A percentile compares a stretch with the other conserved stretches of the same genome.
Evolutionary conservation across 2,888 invertebrate genomes (phyloP).

Genomic region (Epinotia nisella): DNA sequence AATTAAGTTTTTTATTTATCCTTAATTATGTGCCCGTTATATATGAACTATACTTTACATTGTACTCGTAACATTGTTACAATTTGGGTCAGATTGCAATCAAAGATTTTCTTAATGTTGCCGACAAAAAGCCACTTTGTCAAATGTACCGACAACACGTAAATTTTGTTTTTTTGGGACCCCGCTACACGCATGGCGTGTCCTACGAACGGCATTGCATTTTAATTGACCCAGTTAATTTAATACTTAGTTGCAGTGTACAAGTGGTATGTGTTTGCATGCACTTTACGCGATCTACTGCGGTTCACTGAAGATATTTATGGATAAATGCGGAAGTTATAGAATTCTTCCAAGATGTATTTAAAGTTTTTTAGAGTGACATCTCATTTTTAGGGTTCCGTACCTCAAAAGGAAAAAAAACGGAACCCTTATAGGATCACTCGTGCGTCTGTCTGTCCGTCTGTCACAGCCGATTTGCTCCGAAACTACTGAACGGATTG

Average conservation of each 20-base stretch:
- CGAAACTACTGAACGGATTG: too few relatives aligned
- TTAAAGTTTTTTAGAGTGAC: not conserved
- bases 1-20: too few relatives aligned
- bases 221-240: slow-evolving; percentile 33
- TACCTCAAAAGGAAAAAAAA: too few relatives aligned
- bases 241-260: not conserved
- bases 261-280: not conserved
- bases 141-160: slow-evolving; percentile 35
- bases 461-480: too few relatives aligned
- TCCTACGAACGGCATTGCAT: slow-evolving; percentile 15
- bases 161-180: slow-evolving; percentile 31
- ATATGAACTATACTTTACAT: too few relatives aligned
- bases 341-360: too few relatives aligned
- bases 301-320: not conserved
- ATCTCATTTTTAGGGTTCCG: not conserved
- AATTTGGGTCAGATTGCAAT: slow-evolving; percentile 21
- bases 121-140: slow-evolving; percentile 29
- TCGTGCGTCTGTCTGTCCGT: too few relatives aligned
- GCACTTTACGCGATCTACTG: not conserved
- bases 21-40: too few relatives aligned
- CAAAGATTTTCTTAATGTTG: slow-evolving; percentile 19
- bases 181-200: slow-evolving; percentile 35
- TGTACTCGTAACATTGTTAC: too few relatives aligned
- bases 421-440: too few relatives aligned
- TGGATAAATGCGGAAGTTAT: not conserved